Evolutionary conservation across 2,797 vertebrate species (phyloP).

Genomic region (Malacoraja senta): DNA sequence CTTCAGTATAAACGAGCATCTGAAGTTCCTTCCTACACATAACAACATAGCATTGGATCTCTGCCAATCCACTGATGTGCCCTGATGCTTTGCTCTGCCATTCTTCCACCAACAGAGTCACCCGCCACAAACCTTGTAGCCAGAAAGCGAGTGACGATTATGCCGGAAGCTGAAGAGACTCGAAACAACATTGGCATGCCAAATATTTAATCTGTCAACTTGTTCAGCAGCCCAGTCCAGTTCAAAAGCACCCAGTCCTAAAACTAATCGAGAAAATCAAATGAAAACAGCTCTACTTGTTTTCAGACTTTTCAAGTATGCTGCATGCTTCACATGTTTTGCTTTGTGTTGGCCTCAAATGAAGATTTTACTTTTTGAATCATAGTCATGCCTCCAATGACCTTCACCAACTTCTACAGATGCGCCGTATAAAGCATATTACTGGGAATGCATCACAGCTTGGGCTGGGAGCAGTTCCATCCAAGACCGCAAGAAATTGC

Average conservation of each 20-base stretch:
- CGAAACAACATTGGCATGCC: neutral
- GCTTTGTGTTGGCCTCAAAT: too few species aligned
- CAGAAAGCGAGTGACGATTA: neutral
- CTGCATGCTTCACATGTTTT: neutral
- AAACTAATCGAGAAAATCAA: neutral
- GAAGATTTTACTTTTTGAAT: too few species aligned
- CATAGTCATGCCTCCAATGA: too few species aligned
- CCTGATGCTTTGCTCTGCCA: too few species aligned
- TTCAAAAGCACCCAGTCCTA: neutral
- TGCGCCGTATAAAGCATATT: too few species aligned
- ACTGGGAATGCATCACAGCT: too few species aligned
- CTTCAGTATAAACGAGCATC: too few species aligned
- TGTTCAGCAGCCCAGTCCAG: neutral
- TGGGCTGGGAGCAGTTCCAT: too few species aligned
- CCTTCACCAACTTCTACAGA: too few species aligned
- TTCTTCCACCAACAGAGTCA: neutral
- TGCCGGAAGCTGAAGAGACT: neutral
- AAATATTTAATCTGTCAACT: neutral
- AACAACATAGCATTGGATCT: neutral
- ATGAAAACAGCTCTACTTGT: neutral
- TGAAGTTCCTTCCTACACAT: too few species aligned
- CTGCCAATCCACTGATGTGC: too few species aligned
- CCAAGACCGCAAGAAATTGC: too few species aligned
- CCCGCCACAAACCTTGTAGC: neutral
- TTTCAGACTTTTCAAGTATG: neutral